Base-by-base conservation (phyloP, 2,113 vertebrate species). In the Ahaetulla prasina region DNA sequence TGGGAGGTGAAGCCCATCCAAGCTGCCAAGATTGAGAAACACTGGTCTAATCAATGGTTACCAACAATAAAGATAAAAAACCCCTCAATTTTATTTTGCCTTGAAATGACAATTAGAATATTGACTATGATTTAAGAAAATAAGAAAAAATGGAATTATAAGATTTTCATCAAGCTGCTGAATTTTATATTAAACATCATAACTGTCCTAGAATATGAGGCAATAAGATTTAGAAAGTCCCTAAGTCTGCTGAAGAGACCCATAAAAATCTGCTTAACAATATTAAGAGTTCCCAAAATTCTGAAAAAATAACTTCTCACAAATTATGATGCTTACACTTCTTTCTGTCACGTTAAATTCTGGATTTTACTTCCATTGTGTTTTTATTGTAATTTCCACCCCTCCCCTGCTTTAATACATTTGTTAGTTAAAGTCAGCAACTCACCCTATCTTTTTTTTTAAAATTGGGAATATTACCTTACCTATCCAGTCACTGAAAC, bases 391-490 rank as follows among this genome's bases (percentile, higher is more conserved):
- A 89, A 87, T 85, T 16, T 11, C 23, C 87, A 60, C 80, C 84
- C 43, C 57, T 80, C 18, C 35, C 30, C 89, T 68, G 11, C 25
- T 60, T 74, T 10, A 92, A 88, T 27, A n/a, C 30, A 22, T 92
- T 88, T 89, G 39, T 89, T 54, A 53, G 25, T 18, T 88, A 35
- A 63, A 85, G 68, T 45, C 85, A 39, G 94, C 89, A 94, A 88
- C 54, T 94, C 89, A 95, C 92, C 47, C 89, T 92, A 27, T 93
- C 63, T 93, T 93, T 91, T 25, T 47, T 23, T 45, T 45, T 74
- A n/a, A 88, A 89, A 90, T 45, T 49, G 89, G 39, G 90, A n/a
- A 87, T 87, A 85, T 92, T 89, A 27, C 16, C 14, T 85, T 93
- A 93, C 92, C 50, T 88, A 74, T 9, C 16, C 25, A 68, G 27